Evolutionary conservation across 2,888 invertebrate genomes (phyloP), one percentile per base, ranked within the genome.

Genomic region (Podabrus alpinus): DNA sequence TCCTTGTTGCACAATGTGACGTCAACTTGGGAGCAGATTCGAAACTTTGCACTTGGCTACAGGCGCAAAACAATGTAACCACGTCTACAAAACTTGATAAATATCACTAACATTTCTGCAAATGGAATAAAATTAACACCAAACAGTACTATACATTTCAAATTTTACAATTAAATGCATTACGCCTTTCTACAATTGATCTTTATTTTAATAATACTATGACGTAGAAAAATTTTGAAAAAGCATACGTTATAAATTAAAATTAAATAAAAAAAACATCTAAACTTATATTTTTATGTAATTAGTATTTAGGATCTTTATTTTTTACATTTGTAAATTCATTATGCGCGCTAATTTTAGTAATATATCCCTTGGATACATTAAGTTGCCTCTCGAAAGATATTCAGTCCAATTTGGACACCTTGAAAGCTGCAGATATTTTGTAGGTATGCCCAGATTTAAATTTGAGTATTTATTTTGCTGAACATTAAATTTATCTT

Each of bases 401-500:
- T 7, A 64, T 9, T 17, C 9, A 5, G 10, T 64, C 64, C 64
- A 64, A 17, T 64, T 13, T 7, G 59, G 16, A 17, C 2, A 13
- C 11, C 10, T 61, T 11, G 16, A 64, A 9, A 9, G 9, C 9
- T 9, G n/a, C n/a, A 62, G n/a, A 9, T 15, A 10, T 10, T 15
- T 15, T 62, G 62, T 62, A 10, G 16, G n/a, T 9, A 11, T 62
- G 24, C 9, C 45, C 45, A 45, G 11, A 45, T 45, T 45, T 11
- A 45, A 45, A 45, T n/a, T n/a, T n/a, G n/a, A n/a, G n/a, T n/a
- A n/a, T 59, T 68, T 72, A 72, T 68, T 60, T 45, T 72, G 66
- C 9, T 24, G 66, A 15, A 72, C 13, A 15, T 73, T 73, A 24
- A 73, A 62, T 73, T 68, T 29, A 59, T 73, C 73, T 68, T 69